Evolutionary conservation across 1,140 invertebrate species (phyloP).

Genomic region (Argopecten irradians): DNA sequence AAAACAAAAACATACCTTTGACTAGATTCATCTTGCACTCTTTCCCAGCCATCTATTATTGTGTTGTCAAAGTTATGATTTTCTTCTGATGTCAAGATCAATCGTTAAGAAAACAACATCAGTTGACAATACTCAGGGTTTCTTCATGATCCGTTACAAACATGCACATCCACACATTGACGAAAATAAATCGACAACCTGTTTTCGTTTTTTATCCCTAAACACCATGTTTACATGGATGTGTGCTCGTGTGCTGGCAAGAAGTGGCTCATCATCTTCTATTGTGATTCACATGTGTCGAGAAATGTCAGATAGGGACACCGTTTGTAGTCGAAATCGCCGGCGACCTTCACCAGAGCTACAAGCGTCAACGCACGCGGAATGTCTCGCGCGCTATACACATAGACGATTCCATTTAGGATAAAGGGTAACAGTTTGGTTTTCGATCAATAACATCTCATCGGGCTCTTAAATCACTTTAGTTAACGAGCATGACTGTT

Average conservation of each 20-base stretch:
- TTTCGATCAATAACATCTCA: background rate
- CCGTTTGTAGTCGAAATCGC: background rate
- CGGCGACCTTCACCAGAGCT: background rate
- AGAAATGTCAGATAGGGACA: background rate
- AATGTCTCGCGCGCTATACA: background rate
- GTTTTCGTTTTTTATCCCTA: background rate
- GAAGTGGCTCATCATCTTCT: background rate
- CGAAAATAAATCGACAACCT: conserved; percentile 12
- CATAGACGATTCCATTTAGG: background rate
- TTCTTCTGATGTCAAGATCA: background rate
- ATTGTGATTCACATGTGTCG: background rate
- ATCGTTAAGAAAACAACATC: background rate
- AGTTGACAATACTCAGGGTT: background rate
- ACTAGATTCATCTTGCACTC: conserved; percentile 15
- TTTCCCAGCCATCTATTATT: background rate
- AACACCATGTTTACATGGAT: background rate
- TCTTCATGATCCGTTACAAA: background rate
- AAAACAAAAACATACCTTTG: background rate
- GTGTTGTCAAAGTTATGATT: background rate
- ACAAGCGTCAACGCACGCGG: conserved; percentile 18
- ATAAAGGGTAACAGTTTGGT: background rate
- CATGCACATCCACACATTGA: background rate
- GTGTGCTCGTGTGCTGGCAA: background rate
- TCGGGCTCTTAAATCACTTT: background rate
- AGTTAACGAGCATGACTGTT: background rate